These are phyloP conservation scores for Psilopogon haemacephalus DNA, from an alignment of 2,113 vertebrate species.

Conservation along the genomic window DNA sequence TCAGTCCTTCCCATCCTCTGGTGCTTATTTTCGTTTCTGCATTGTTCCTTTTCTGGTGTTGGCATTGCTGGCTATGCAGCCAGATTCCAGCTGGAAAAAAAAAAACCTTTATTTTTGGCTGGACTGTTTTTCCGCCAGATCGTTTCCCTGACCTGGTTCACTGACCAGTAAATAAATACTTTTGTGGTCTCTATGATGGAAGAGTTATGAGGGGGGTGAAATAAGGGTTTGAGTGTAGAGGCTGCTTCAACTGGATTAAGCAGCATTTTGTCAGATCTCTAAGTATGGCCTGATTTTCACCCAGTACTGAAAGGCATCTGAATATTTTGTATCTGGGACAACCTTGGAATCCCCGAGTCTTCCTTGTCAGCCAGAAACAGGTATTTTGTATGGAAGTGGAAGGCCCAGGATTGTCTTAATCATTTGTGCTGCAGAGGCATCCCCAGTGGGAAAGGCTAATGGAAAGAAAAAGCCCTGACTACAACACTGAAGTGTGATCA, in stretches of 20 bases:
- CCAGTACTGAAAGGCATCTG: background rate
- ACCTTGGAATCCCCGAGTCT: background rate
- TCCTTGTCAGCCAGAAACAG: background rate
- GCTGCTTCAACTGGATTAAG: background rate
- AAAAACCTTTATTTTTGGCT: constrained; percentile 34
- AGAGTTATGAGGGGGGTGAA: background rate
- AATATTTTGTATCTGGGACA: background rate
- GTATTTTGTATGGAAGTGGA: background rate
- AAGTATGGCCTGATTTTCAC: background rate
- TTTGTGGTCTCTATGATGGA: background rate
- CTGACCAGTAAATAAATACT: constrained; percentile 39
- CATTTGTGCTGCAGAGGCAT: background rate
- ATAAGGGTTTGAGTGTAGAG: background rate
- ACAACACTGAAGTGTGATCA: background rate
- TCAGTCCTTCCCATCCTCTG: constrained; percentile 1
- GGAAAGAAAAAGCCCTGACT: background rate
- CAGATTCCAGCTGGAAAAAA: constrained; percentile 57
- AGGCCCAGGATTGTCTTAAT: background rate
- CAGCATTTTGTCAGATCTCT: background rate
- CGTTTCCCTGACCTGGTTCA: constrained; percentile 18
- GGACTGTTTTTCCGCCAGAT: constrained; percentile 14
- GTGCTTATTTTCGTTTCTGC: constrained; percentile 12
- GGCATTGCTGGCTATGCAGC: constrained; percentile 21
- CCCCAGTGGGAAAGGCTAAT: background rate
- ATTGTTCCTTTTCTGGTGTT: constrained; percentile 42